Evolutionary conservation across 2,888 invertebrate genomes (phyloP), one percentile per base, ranked within the genome.

Genomic region (Diarsia dahlii): DNA sequence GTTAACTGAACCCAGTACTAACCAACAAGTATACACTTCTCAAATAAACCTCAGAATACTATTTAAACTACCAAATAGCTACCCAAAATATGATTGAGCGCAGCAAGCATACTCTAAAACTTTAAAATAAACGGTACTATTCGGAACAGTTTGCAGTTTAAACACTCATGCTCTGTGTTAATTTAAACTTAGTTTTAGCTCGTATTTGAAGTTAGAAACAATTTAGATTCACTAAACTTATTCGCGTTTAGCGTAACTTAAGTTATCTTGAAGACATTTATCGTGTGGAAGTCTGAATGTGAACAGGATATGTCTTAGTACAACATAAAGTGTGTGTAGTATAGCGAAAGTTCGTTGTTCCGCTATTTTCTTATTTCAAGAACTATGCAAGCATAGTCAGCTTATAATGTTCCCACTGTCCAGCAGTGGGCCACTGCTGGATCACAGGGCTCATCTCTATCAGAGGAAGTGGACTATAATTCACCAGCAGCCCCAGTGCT

Each of bases 201-300:
- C 63, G 80, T 76, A 84, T 86, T 81, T 84, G 82, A 86, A 85
- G 84, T 90, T 82, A 74, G 76, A 84, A 88, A 89, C 90, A 86
- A 89, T 89, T 89, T 88, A 80, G 89, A 88, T 85, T 89, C 88
- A 84, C 90, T 84, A 81, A 88, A 88, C 78, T 87, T 80, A 76
- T 85, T 76, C 78, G 62, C 74, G 74, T 76, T 65, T 64, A 58
- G 62, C 13, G 60, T 62, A 58, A 71, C 68, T 82, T 70, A 10
- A 71, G 85, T 65, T 82, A 65, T 76, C 82, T 82, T 64, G n/a
- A 13, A 45, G 45, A 66, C 73, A 60, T 62, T 65, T 39, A 63
- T 67, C 82, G 20, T 67, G 62, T n/a, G 39, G 65, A 39, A 64
- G 75, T 45, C 39, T 66, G 28, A n/a, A 15, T 39, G 74, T 4